phyloP scores from a whole-genome alignment of 2,888 invertebrate genomes.

The Polyploca ridens region DNA sequence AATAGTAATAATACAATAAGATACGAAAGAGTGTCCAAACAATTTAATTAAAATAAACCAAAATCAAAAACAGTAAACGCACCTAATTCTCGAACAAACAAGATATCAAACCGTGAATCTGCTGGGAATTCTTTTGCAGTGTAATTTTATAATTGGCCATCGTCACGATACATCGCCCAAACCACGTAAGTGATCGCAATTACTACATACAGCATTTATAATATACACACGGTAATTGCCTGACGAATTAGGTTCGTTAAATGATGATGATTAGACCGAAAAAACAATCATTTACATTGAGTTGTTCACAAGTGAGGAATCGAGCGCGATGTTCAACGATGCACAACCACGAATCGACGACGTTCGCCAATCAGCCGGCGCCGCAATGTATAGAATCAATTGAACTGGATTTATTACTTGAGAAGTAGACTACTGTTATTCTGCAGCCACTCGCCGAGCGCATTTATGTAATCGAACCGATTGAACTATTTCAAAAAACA shows the following conservation, averaged over 20 bases:
- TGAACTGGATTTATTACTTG: conserved; percentile 11
- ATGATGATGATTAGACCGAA: conserved; percentile 23
- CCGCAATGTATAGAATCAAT: conserved; percentile 9
- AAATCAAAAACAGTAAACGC: conserved; percentile 10
- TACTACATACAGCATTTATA: conserved; percentile 34
- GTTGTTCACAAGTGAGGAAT: conserved; percentile 19
- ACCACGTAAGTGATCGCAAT: conserved; percentile 38
- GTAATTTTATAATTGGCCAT: conserved; percentile 37
- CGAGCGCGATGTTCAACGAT: conserved; percentile 25
- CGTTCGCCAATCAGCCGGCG: conserved; percentile 2
- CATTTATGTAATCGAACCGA: neutral
- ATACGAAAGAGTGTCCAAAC: neutral
- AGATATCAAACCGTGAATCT: conserved; percentile 25
- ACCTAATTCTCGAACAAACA: conserved; percentile 12
- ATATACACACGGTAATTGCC: conserved; percentile 35
- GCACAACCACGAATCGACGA: conserved; percentile 19
- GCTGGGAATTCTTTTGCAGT: conserved; percentile 22
- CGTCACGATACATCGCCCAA: conserved; percentile 42
- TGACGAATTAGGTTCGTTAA: conserved; percentile 27
- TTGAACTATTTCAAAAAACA: neutral
- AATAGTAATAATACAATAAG: neutral
- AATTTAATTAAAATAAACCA: neutral
- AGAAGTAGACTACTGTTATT: conserved; percentile 5
- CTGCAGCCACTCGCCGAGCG: neutral
- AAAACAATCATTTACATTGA: conserved; percentile 22